Evolutionary conservation across 2,113 vertebrate genomes (phyloP).

Genomic region (Aphyosemion australe): DNA sequence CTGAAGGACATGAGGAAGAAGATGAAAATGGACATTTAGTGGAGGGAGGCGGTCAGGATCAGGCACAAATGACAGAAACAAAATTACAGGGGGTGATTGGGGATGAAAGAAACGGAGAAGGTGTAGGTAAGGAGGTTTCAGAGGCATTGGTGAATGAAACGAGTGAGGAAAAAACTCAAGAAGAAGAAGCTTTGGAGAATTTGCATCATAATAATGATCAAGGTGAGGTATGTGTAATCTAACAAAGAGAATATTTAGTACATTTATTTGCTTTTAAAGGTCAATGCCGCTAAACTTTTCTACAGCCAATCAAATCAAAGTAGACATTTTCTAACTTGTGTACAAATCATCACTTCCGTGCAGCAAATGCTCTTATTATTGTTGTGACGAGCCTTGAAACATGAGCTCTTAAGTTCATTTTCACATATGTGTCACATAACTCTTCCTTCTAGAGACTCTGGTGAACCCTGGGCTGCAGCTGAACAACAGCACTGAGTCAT

Average conservation of each 20-base stretch:
- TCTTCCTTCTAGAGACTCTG: conserved; percentile 51
- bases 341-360: no score
- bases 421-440: conserved; percentile 69
- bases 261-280: conserved; percentile 30
- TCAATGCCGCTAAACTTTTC: conserved; percentile 24
- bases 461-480: conserved; percentile 49
- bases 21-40: conserved; percentile 29
- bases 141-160: conserved; percentile 22
- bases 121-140: conserved; percentile 24
- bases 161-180: conserved; percentile 18
- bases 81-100: conserved; percentile 3
- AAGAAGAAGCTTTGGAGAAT: conserved; percentile 28
- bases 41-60: conserved; percentile 20
- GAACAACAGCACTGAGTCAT: conserved; percentile 26
- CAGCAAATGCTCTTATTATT: conserved; percentile 14
- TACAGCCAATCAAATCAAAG: no score
- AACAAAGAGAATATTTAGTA: background rate
- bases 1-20: conserved; percentile 6
- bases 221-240: conserved; percentile 57
- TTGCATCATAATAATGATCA: conserved; percentile 31
- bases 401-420: conserved; percentile 67
- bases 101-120: conserved; percentile 11
- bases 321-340: no score
- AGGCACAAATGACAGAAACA: conserved; percentile 8
- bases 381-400: conserved; percentile 52